A percentile compares a stretch with the other conserved stretches of the same genome.
Conservation (phyloP, 2,888 invertebrate genomes). For the Caenorhabditis becei region DNA sequence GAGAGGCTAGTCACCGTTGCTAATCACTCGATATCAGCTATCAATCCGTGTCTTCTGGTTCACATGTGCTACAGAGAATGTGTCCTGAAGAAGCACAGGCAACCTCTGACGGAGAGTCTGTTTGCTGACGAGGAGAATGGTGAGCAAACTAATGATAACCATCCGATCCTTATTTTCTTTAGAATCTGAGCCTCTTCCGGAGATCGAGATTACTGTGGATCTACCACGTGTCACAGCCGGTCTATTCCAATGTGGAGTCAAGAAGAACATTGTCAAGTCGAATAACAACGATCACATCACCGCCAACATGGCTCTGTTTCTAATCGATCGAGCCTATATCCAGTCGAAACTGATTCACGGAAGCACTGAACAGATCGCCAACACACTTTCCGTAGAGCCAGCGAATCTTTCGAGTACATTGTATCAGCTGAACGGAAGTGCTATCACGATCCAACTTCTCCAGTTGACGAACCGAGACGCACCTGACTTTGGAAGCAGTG, state of each 20-base stretch:
- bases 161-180: background rate
- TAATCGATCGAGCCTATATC: constrained; percentile 56
- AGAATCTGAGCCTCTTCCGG: constrained; percentile 38
- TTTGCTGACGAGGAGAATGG: constrained; percentile 49
- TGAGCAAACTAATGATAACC: background rate
- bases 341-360: constrained; percentile 41
- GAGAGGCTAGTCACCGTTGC: constrained; percentile 66
- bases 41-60: constrained; percentile 74
- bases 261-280: constrained; percentile 36
- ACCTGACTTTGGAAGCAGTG: constrained; percentile 49
- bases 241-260: constrained; percentile 58
- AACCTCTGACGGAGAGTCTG: constrained; percentile 74
- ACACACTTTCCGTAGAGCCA: background rate
- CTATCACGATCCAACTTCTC: constrained; percentile 56
- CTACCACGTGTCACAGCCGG: constrained; percentile 46
- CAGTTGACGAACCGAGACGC: constrained; percentile 56
- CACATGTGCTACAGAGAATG: constrained; percentile 75
- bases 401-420: constrained; percentile 45
- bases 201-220: constrained; percentile 46
- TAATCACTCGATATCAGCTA: constrained; percentile 45
- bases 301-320: constrained; percentile 52
- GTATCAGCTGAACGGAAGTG: constrained; percentile 52
- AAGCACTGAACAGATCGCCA: background rate
- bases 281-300: constrained; percentile 42
- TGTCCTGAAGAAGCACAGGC: constrained; percentile 70